phyloP scores from a whole-genome alignment of 1,140 invertebrate genomes.

The Asobara japonica region DNA sequence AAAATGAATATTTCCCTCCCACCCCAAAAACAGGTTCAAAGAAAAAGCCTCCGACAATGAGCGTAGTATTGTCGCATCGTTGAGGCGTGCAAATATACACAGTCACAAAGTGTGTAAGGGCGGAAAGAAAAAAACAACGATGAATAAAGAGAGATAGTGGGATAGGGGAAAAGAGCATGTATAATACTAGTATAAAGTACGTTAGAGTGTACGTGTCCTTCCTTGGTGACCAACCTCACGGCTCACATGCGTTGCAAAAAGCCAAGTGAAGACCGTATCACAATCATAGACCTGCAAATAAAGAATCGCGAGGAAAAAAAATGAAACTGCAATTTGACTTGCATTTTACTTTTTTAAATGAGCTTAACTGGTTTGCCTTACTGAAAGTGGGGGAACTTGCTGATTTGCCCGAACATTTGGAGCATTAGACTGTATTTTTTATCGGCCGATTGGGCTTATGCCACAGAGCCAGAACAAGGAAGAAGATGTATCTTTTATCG shows the following conservation, averaged over 20 bases:
- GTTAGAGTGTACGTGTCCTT: neutral
- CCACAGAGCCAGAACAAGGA: too few species aligned
- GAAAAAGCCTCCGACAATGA: slow-evolving; percentile 8
- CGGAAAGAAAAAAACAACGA: neutral
- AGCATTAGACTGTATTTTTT: too few species aligned
- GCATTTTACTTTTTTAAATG: too few species aligned
- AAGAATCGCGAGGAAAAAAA: neutral
- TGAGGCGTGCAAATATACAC: slow-evolving; percentile 14
- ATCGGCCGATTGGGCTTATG: too few species aligned
- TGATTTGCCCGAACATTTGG: too few species aligned
- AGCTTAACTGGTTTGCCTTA: too few species aligned
- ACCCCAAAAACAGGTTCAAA: neutral
- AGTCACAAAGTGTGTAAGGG: neutral
- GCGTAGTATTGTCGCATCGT: slow-evolving; percentile 7
- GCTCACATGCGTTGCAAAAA: slow-evolving; percentile 13
- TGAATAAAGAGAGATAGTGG: neutral
- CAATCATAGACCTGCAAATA: neutral
- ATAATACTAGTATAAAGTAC: slow-evolving; percentile 23
- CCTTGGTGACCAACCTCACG: neutral
- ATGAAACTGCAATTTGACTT: neutral
- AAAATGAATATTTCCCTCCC: too few species aligned
- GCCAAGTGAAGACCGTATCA: slow-evolving; percentile 10
- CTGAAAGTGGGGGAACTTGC: too few species aligned
- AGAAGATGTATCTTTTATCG: too few species aligned
- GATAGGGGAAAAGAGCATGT: neutral